Conservation (phyloP, 2,797 vertebrate species). For the Periophthalmus magnuspinnatus region DNA sequence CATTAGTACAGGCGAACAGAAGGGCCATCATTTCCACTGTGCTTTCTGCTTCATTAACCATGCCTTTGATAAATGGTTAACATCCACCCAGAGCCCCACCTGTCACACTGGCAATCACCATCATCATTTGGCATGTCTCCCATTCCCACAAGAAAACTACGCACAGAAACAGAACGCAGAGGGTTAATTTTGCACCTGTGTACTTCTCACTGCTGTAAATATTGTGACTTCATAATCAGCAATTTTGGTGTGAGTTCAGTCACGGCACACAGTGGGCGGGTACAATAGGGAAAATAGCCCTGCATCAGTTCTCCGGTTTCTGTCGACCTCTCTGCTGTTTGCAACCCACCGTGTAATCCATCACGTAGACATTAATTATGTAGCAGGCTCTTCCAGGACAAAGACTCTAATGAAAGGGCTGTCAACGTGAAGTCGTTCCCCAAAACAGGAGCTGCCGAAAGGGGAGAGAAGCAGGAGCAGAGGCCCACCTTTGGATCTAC, state of each 20-base stretch:
- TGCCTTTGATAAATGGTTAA: slow-evolving; percentile 76
- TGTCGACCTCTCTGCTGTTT: slow-evolving; percentile 68
- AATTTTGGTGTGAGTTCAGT: slow-evolving; percentile 43
- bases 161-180: slow-evolving; percentile 29
- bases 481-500: slow-evolving; percentile 38
- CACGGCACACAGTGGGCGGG: slow-evolving; percentile 38
- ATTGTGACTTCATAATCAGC: slow-evolving; percentile 71
- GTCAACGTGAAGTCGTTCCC: slow-evolving; percentile 60
- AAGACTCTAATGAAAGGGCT: slow-evolving; percentile 78
- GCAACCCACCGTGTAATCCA: slow-evolving; percentile 74
- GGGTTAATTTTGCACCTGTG: slow-evolving; percentile 56
- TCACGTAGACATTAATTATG: slow-evolving; percentile 81
- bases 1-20: slow-evolving; percentile 59
- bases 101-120: slow-evolving; percentile 73
- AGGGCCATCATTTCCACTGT: slow-evolving; percentile 71
- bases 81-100: slow-evolving; percentile 67
- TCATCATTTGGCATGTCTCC: slow-evolving; percentile 50
- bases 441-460: slow-evolving; percentile 51
- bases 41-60: slow-evolving; percentile 73
- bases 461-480: slow-evolving; percentile 30
- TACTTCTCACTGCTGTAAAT: slow-evolving; percentile 60
- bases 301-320: slow-evolving; percentile 58
- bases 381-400: slow-evolving; percentile 73
- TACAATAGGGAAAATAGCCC: slow-evolving; percentile 43
- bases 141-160: slow-evolving; percentile 28